Percentiles rank a stretch among this genome's conserved stretches.
Conservation (phyloP, 2,797 vertebrate species). For the Gallinago stenura region DNA sequence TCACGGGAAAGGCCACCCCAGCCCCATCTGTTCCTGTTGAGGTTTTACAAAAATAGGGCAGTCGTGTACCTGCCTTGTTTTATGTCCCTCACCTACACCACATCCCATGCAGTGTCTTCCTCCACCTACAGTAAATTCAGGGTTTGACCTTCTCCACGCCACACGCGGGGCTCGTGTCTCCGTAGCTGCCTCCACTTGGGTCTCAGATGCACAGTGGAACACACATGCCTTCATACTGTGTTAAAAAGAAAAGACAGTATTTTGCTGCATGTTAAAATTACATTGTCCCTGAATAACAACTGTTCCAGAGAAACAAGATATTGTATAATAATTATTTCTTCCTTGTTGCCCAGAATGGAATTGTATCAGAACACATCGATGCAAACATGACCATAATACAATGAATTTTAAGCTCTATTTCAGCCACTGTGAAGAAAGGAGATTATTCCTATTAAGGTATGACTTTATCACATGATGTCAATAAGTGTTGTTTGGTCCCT, state of each 20-base stretch:
- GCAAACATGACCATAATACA: neutral
- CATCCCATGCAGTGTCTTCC: neutral
- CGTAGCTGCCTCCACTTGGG: neutral
- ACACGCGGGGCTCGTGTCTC: rapidly evolving
- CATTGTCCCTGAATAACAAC: neutral
- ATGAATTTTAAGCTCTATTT: neutral
- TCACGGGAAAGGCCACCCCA: neutral
- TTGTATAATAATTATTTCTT: neutral
- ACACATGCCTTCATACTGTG: neutral
- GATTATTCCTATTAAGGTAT: neutral
- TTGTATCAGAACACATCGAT: neutral
- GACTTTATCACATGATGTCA: neutral
- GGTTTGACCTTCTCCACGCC: neutral
- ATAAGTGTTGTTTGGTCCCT: neutral
- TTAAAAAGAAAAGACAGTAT: neutral
- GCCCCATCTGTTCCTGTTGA: neutral
- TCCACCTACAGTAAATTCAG: rapidly evolving
- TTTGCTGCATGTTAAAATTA: neutral
- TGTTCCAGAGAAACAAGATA: neutral
- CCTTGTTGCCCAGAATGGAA: neutral
- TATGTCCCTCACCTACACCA: neutral
- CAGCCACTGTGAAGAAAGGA: neutral
- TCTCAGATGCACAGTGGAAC: neutral
- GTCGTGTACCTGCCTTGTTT: neutral
- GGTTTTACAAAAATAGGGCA: neutral